phyloP scores from a whole-genome alignment of 2,113 vertebrate genomes.

The Eclectus roratus region DNA sequence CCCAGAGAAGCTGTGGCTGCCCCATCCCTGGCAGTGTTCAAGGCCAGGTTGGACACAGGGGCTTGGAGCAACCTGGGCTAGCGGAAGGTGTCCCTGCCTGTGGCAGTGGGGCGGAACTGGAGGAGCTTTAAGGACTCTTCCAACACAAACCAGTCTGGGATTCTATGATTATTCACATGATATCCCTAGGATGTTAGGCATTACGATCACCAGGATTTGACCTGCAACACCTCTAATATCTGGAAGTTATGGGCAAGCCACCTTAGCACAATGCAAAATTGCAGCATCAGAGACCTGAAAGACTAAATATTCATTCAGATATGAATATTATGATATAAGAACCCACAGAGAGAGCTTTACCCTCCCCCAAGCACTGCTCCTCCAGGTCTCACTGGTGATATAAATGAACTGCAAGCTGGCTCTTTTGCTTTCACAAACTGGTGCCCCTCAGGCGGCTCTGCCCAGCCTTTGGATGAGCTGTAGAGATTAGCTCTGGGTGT shows the following conservation, averaged over 20 bases:
- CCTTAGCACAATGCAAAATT: background rate
- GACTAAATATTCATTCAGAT: background rate
- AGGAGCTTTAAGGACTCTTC: background rate
- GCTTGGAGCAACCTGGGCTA: background rate
- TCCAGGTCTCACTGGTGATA: background rate
- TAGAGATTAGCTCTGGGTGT: background rate
- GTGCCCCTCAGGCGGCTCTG: background rate
- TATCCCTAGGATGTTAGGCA: background rate
- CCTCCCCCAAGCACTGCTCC: background rate
- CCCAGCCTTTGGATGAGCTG: slow-evolving; percentile 8
- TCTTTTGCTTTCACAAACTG: background rate
- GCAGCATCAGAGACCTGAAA: background rate
- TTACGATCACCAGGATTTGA: background rate
- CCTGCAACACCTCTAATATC: background rate
- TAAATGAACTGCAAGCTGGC: background rate
- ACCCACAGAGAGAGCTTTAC: background rate
- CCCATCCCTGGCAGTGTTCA: background rate
- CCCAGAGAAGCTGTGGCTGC: background rate
- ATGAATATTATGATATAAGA: background rate
- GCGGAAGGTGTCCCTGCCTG: background rate
- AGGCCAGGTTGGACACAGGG: background rate
- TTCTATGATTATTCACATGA: background rate
- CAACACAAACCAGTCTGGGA: background rate
- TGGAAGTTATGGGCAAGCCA: background rate
- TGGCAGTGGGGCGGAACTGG: background rate